Evolutionary conservation across 2,888 invertebrate genomes (phyloP).

Genomic region (Epistrophella euchroma): DNA sequence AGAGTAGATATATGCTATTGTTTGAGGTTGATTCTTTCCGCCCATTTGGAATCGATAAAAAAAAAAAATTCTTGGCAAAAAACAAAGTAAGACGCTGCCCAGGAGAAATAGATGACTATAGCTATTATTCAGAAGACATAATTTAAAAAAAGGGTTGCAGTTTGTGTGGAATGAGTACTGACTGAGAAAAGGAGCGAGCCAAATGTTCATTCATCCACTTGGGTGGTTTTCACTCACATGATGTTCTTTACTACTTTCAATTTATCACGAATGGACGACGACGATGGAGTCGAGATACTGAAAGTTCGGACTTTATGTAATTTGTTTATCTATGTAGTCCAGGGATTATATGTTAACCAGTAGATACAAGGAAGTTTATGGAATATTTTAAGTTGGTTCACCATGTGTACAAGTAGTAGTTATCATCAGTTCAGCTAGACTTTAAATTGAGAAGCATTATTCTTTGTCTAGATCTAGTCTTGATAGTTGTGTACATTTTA

Average conservation of each 20-base stretch:
- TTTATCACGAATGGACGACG: background rate
- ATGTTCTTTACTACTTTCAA: conserved; percentile 6
- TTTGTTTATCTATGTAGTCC: conserved; percentile 3
- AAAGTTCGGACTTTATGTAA: conserved; percentile 24
- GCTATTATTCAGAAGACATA: conserved; percentile 7
- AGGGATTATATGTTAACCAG: conserved; percentile 21
- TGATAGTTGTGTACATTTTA: background rate
- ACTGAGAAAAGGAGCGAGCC: background rate
- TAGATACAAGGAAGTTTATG: background rate
- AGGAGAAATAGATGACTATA: conserved; percentile 48
- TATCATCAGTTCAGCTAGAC: background rate
- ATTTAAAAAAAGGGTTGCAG: conserved; percentile 8
- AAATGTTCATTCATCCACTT: conserved; percentile 43
- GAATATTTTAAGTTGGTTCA: conserved; percentile 1
- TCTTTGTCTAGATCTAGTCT: background rate
- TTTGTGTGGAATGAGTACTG: background rate
- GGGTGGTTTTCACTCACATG: conserved; percentile 26
- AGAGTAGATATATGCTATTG: background rate
- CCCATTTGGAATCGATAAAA: conserved; percentile 58
- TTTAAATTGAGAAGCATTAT: background rate
- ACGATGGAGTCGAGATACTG: background rate
- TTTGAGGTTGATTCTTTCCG: conserved; percentile 21
- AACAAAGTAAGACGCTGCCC: conserved; percentile 17
- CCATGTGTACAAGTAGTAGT: background rate
- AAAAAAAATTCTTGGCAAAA: conserved; percentile 18